Conservation (phyloP, 2,113 vertebrate species). For the Argyrosomus japonicus region DNA sequence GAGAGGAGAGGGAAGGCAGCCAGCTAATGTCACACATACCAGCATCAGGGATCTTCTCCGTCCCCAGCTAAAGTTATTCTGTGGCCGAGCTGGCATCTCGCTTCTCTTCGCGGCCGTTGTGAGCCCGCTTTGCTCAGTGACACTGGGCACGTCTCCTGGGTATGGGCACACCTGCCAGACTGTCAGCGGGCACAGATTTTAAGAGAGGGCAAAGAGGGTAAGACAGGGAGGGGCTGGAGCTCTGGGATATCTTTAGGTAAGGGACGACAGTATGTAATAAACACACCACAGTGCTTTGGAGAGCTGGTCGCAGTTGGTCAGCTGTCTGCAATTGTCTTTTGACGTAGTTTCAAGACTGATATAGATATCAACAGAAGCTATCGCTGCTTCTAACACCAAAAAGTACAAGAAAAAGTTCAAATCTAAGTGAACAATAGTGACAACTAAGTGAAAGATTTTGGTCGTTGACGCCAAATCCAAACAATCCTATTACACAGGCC, state of each 20-base stretch:
- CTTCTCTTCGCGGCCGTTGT: slow-evolving; percentile 50
- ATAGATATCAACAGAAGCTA: background rate
- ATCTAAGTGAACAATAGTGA: no score
- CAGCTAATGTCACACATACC: slow-evolving; percentile 81
- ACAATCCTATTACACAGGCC: no score
- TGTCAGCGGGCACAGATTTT: slow-evolving; percentile 76
- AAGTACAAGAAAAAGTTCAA: background rate
- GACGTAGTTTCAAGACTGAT: slow-evolving; percentile 3
- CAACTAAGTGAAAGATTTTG: background rate
- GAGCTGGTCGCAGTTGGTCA: slow-evolving; percentile 28
- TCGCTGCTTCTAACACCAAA: background rate
- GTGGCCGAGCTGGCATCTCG: slow-evolving; percentile 61
- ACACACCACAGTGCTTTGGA: slow-evolving; percentile 16
- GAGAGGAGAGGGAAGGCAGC: slow-evolving; percentile 78
- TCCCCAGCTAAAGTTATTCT: slow-evolving; percentile 58
- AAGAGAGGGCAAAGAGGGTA: slow-evolving; percentile 62
- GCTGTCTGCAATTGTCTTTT: background rate
- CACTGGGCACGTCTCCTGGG: slow-evolving; percentile 80
- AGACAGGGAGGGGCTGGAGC: slow-evolving; percentile 31
- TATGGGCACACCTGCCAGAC: slow-evolving; percentile 80
- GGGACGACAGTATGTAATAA: slow-evolving; percentile 32
- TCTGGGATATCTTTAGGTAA: slow-evolving; percentile 42
- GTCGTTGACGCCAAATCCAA: no score
- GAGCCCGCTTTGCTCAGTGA: slow-evolving; percentile 67
- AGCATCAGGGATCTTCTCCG: slow-evolving; percentile 65